These are phyloP conservation scores for Synergus itoensis DNA, from an alignment of 2,888 invertebrate species.

Conservation along the genomic window DNA sequence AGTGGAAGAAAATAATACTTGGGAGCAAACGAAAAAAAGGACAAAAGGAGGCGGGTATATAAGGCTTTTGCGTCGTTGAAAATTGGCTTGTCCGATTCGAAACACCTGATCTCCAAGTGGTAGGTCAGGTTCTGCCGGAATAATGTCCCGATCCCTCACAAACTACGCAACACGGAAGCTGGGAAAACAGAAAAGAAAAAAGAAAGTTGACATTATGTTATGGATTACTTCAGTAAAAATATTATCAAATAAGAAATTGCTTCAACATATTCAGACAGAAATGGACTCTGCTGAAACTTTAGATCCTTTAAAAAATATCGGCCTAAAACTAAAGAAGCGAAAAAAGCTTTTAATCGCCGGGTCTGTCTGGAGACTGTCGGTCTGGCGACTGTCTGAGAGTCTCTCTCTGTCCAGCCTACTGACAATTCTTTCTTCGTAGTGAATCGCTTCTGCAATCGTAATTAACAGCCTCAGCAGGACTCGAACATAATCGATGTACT, in stretches of 20 bases:
- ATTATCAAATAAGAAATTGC: conserved; percentile 23
- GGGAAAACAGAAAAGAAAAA: conserved; percentile 46
- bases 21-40: conserved; percentile 56
- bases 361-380: conserved; percentile 64
- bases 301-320: too few relatives aligned
- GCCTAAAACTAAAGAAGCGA: too few relatives aligned
- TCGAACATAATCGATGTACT: conserved; percentile 49
- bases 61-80: conserved; percentile 59
- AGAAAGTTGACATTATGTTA: neutral
- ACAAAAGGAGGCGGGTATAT: conserved; percentile 56
- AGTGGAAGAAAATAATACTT: conserved; percentile 60
- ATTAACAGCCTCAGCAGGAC: conserved; percentile 50
- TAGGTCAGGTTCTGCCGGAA: conserved; percentile 5
- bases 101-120: conserved; percentile 34
- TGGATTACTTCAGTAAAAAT: neutral
- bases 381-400: conserved; percentile 61
- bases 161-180: conserved; percentile 43
- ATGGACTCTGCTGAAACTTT: too few relatives aligned
- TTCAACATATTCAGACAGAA: too few relatives aligned
- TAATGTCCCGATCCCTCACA: neutral
- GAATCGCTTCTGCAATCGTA: conserved; percentile 40
- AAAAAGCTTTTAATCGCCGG: too few relatives aligned
- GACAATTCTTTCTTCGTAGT: neutral
- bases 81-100: conserved; percentile 50
- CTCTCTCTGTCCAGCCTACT: conserved; percentile 57